Percentiles rank a stretch among this genome's conserved stretches.
phyloP scores from a whole-genome alignment of 2,888 invertebrate genomes.

The Furcula furcula region DNA sequence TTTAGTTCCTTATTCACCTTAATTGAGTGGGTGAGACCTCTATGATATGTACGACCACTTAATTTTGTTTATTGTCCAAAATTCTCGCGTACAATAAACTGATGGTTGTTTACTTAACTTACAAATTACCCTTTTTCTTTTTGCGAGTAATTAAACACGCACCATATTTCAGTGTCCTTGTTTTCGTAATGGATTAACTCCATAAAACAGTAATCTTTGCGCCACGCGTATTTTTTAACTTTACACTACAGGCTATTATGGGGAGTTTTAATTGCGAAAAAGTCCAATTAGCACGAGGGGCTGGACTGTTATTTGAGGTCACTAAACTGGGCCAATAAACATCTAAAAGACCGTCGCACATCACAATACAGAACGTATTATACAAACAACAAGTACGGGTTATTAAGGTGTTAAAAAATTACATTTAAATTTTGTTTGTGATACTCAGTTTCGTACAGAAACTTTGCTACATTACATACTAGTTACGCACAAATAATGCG shows the following conservation, averaged over 20 bases:
- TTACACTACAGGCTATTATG: slow-evolving; percentile 7
- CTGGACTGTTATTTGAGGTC: slow-evolving; percentile 24
- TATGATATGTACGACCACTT: no score
- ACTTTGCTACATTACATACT: no score
- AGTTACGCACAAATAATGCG: no score
- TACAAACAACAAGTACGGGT: no score
- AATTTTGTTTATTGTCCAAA: no score
- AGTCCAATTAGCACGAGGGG: slow-evolving; percentile 26
- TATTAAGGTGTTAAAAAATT: no score
- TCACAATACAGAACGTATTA: background rate
- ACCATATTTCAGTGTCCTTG: background rate
- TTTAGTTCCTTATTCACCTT: no score
- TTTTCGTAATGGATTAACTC: background rate
- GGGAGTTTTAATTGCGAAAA: slow-evolving; percentile 26
- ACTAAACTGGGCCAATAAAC: slow-evolving; percentile 15
- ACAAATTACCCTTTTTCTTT: slow-evolving; percentile 1
- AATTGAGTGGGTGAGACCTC: no score
- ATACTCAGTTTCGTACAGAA: no score
- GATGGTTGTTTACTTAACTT: background rate
- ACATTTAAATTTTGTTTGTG: no score
- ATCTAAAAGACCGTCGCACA: background rate
- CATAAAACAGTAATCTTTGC: background rate
- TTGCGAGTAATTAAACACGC: slow-evolving; percentile 1
- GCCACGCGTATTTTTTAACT: background rate
- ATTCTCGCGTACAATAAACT: no score